Evolutionary conservation across 2,113 vertebrate genomes (phyloP), one percentile per base, ranked within the genome.

Genomic region (Nothoprocta pentlandii): DNA sequence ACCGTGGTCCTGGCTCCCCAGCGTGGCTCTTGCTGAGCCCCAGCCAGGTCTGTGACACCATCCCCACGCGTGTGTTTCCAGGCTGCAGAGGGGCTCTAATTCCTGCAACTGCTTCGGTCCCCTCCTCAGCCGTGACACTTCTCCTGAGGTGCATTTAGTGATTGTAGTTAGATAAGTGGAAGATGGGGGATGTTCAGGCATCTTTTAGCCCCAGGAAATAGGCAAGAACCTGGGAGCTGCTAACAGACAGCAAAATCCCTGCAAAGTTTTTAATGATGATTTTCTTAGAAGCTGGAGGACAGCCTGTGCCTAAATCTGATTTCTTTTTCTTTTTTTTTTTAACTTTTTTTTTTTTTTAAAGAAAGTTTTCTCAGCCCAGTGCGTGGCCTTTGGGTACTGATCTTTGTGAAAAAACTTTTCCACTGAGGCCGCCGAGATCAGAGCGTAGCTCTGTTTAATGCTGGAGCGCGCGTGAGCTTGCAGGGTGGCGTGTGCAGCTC

Each of bases 341-440:
- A 34, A 34, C 34, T 39, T 47, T 47, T 49, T 49, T 47, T 47
- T 53, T 32, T 19, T 56, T 87, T 83, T 90, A 68, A 36, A 89
- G 93, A 61, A 80, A 89, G 82, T 83, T 96, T 94, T 70, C 81
- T 79, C 75, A 83, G n/a, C 77, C 70, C 9, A 13, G 61, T 81
- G 53, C 64, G 49, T 30, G 23, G 86, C 58, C 66, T 84, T 75
- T 79, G 74, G 34, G 53, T 47, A 41, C 63, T 85, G 87, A 68
- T 94, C 83, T 96, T 71, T 90, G 93, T 61, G 81, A 85, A 96
- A 82, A 54, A 80, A 66, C 80, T 92, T 96, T 87, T 90, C 69
- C 56, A 49, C 58, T 1, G 20, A 91, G 92, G 94, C 92, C 73
- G 53, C 23, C 32, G 85, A 93, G 95, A 96, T 96, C 59, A 93